Conservation (phyloP, 2,888 invertebrate genomes). For the Synanthedon formicaeformis region DNA sequence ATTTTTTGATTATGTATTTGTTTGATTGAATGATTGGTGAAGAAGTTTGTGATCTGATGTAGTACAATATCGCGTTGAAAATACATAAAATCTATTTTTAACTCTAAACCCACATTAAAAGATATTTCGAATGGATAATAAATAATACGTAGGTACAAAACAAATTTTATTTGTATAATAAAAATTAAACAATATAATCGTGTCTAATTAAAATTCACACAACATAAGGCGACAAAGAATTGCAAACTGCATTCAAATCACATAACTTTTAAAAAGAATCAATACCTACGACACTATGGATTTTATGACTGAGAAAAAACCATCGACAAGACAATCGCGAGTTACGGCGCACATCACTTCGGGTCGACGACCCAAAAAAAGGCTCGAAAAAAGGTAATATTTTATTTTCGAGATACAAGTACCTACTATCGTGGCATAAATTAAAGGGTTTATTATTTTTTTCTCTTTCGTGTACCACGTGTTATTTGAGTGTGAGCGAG, state of each 20-base stretch:
- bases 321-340: constrained; percentile 30
- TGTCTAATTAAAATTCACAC: constrained; percentile 7
- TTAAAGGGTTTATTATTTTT: constrained; percentile 64
- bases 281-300: constrained; percentile 12
- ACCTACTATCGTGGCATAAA: constrained; percentile 63
- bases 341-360: constrained; percentile 41
- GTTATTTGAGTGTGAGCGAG: constrained; percentile 36
- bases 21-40: too few species aligned
- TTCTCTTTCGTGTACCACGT: constrained; percentile 60
- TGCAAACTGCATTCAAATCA: background rate
- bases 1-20: too few species aligned
- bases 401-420: constrained; percentile 67
- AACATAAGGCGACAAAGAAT: constrained; percentile 7
- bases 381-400: constrained; percentile 48
- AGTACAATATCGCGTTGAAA: too few species aligned
- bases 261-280: background rate
- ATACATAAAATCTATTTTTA: too few species aligned
- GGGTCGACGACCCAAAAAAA: constrained; percentile 62
- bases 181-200: constrained; percentile 5
- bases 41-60: too few species aligned
- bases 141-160: too few species aligned
- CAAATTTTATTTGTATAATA: constrained; percentile 4
- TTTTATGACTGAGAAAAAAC: constrained; percentile 13
- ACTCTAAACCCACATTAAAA: too few species aligned
- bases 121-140: too few species aligned